Evolutionary conservation across 1,140 invertebrate genomes (phyloP).

Genomic region (Drosophila baimaii): DNA sequence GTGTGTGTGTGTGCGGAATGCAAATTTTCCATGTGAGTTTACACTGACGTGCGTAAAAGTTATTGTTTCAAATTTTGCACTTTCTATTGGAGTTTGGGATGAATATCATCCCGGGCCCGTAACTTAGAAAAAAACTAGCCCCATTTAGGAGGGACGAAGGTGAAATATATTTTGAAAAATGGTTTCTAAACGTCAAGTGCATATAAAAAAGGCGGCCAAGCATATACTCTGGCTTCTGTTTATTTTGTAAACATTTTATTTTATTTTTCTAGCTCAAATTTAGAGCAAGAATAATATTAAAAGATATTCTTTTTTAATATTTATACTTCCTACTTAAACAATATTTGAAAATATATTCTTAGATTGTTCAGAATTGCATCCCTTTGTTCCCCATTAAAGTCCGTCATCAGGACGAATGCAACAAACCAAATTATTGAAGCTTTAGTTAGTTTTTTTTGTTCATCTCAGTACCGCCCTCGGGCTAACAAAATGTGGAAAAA

Average conservation of each 20-base stretch:
- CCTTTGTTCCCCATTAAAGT: too few species aligned
- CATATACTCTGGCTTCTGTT: too few species aligned
- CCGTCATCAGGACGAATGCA: conserved; percentile 26
- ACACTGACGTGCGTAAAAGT: conserved; percentile 79
- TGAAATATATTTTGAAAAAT: conserved; percentile 59
- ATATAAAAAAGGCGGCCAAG: conserved; percentile 4
- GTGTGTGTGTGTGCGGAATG: conserved; percentile 44
- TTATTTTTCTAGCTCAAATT: background rate
- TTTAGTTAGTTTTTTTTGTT: conserved; percentile 7
- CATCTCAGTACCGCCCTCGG: background rate
- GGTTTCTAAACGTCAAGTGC: conserved; percentile 25
- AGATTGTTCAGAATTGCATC: background rate
- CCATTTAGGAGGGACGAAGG: background rate
- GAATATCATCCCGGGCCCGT: conserved; percentile 18
- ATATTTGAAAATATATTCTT: background rate
- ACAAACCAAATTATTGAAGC: conserved; percentile 46
- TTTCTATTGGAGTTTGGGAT: conserved; percentile 63
- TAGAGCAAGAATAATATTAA: too few species aligned
- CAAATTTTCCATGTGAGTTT: conserved; percentile 75
- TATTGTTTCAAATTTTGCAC: conserved; percentile 81
- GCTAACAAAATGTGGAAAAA: conserved; percentile 24
- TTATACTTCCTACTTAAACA: too few species aligned
- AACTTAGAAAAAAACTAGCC: conserved; percentile 17
- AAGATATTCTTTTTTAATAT: too few species aligned
- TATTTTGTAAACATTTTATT: too few species aligned